These are phyloP conservation scores for Oncorhynchus kisutch DNA, from an alignment of 2,113 vertebrate species.

Conservation along the genomic window DNA sequence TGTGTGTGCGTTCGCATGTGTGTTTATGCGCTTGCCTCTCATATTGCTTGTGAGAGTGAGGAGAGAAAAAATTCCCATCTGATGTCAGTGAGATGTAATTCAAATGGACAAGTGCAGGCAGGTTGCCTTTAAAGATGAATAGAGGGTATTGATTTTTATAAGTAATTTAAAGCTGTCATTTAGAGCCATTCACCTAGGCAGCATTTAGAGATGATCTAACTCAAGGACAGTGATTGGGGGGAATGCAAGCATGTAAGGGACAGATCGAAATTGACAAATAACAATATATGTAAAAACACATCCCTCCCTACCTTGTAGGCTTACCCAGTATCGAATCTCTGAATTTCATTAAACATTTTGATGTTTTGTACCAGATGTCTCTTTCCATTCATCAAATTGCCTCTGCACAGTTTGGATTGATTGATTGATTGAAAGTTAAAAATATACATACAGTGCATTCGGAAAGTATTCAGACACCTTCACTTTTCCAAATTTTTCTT, in stretches of 20 bases:
- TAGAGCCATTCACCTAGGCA: conserved; percentile 40
- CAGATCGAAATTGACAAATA: conserved; percentile 49
- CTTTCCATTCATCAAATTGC: too few relatives aligned
- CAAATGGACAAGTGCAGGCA: conserved; percentile 56
- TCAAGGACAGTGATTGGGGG: conserved; percentile 50
- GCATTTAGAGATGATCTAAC: conserved; percentile 35
- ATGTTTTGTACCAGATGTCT: too few relatives aligned
- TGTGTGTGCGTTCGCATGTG: background rate
- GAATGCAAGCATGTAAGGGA: conserved; percentile 45
- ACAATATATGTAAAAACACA: conserved; percentile 7
- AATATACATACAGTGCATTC: too few relatives aligned
- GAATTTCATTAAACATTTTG: too few relatives aligned
- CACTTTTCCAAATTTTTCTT: too few relatives aligned
- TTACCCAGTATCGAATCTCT: too few relatives aligned
- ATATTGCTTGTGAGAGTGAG: conserved; percentile 4
- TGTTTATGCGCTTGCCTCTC: too few relatives aligned
- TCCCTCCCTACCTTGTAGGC: too few relatives aligned
- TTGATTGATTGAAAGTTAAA: too few relatives aligned
- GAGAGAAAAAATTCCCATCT: conserved; percentile 24
- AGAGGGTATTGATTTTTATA: conserved; percentile 58
- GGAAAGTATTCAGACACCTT: too few relatives aligned
- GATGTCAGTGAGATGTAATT: conserved; percentile 55
- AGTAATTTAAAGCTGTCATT: conserved; percentile 55
- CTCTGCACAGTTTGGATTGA: too few relatives aligned
- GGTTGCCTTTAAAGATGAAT: conserved; percentile 65